Conservation (phyloP, 2,888 invertebrate genomes). For the Callinectes sapidus region DNA sequence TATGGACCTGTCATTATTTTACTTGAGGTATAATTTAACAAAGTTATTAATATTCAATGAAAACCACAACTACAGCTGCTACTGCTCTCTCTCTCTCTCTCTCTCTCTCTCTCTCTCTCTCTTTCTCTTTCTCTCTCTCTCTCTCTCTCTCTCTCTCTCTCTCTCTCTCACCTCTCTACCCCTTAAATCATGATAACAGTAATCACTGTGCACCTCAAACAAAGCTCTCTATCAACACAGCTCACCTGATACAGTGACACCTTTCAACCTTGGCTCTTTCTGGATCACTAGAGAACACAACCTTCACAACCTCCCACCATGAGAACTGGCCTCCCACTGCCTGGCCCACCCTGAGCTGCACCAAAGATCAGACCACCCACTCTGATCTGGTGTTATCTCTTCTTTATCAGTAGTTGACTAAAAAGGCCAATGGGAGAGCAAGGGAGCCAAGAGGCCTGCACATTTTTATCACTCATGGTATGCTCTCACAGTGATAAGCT, state of each 20-base stretch:
- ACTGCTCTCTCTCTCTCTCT: not conserved
- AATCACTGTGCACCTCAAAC: not conserved
- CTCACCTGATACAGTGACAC: not conserved
- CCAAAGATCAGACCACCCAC: constrained; percentile 10
- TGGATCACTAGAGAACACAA: not conserved
- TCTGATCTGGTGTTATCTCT: constrained; percentile 19
- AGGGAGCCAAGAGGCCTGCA: not conserved
- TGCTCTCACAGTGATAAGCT: constrained; percentile 15
- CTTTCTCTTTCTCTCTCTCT: too few species aligned
- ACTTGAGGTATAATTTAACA: too few species aligned
- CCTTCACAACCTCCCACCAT: not conserved
- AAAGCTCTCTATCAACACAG: not conserved
- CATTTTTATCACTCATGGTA: not conserved
- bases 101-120: too few species aligned
- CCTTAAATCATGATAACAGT: not conserved
- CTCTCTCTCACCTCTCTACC: not conserved
- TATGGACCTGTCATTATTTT: too few species aligned
- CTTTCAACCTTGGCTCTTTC: not conserved
- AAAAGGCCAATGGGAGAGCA: not conserved
- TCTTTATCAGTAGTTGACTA: not conserved
- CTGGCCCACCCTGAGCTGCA: not conserved
- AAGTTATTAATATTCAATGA: too few species aligned
- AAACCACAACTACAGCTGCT: too few species aligned
- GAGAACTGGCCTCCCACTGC: not conserved
- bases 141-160: not conserved